Evolutionary conservation across 2,113 vertebrate genomes (phyloP).

Genomic region (Sylvia atricapilla): DNA sequence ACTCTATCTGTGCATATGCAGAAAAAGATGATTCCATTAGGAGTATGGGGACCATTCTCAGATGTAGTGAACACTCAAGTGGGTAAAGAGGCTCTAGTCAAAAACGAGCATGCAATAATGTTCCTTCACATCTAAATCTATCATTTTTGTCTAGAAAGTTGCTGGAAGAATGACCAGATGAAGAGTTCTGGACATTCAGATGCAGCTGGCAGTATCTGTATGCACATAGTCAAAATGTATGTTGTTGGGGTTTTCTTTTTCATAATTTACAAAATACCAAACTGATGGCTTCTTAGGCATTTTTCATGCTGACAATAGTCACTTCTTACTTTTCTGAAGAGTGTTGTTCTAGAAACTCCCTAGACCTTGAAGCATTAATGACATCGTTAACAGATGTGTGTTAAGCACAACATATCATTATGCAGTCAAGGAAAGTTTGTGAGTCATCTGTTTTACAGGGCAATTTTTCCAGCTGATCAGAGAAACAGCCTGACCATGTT

Average conservation of each 20-base stretch:
- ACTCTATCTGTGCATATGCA: not conserved
- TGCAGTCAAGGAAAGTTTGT: not conserved
- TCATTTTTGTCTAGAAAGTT: not conserved
- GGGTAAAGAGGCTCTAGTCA: not conserved
- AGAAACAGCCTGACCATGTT: not conserved
- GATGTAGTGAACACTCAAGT: not conserved
- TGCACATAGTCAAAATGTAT: not conserved
- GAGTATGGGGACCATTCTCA: not conserved
- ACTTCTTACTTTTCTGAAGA: not conserved
- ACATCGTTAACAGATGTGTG: not conserved
- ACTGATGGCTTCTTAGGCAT: not conserved
- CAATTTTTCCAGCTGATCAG: not conserved
- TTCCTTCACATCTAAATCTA: not conserved
- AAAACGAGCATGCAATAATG: not conserved
- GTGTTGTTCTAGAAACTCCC: not conserved
- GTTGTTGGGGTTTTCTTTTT: not conserved
- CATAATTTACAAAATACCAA: not conserved
- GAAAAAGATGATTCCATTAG: not conserved
- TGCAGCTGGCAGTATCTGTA: not conserved
- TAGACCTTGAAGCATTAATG: not conserved
- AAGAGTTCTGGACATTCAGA: not conserved
- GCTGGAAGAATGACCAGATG: not conserved
- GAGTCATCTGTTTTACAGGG: conserved; percentile 18
- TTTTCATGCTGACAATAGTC: not conserved
- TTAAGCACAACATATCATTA: conserved; percentile 13